Evolutionary conservation across 2,888 invertebrate genomes (phyloP).

Genomic region (Acrobasis suavella): DNA sequence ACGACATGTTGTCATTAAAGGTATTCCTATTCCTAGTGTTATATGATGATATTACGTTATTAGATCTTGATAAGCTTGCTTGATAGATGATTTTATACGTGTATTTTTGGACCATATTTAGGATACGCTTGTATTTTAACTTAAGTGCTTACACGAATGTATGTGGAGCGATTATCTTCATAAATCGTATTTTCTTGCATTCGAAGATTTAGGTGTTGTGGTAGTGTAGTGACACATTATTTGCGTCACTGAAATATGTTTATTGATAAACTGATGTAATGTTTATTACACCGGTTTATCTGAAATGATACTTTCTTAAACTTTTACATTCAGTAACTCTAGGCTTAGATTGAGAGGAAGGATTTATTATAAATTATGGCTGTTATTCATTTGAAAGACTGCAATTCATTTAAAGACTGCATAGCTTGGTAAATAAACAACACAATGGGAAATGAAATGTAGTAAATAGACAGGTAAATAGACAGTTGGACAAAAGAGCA

Average conservation of each 20-base stretch:
- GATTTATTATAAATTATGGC: conserved; percentile 36
- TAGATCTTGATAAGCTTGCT: neutral
- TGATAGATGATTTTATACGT: neutral
- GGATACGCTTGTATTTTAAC: neutral
- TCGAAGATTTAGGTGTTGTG: too few species aligned
- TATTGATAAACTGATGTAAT: too few species aligned
- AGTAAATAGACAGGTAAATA: conserved; percentile 4
- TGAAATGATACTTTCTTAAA: neutral
- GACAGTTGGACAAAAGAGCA: neutral
- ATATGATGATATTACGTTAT: neutral
- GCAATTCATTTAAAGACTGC: conserved; percentile 38
- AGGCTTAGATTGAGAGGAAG: conserved; percentile 29
- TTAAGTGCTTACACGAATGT: neutral
- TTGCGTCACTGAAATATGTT: neutral
- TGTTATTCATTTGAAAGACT: conserved; percentile 43
- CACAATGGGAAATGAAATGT: conserved; percentile 23
- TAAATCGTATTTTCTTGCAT: too few species aligned
- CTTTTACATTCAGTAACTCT: neutral
- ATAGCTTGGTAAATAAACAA: conserved; percentile 24
- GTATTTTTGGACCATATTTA: neutral
- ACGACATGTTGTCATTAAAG: neutral
- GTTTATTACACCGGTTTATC: too few species aligned
- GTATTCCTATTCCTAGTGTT: neutral
- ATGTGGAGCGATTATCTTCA: neutral
- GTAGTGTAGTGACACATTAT: neutral